Conservation (phyloP, 1,140 invertebrate species). For the Paracyclopina nana region DNA sequence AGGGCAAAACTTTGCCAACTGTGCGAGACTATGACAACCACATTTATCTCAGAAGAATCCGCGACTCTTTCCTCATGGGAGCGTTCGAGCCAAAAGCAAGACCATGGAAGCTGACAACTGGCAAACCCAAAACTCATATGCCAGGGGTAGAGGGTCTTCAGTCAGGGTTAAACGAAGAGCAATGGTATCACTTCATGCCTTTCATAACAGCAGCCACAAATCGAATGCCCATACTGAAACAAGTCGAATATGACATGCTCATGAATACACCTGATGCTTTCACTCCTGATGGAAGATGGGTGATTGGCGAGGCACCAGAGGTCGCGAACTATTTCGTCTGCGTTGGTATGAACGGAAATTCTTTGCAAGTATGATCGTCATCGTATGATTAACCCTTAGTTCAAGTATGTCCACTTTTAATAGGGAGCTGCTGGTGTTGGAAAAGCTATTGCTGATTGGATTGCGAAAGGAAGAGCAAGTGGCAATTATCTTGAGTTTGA, state of each 20-base stretch:
- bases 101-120: slow-evolving; percentile 21
- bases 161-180: slow-evolving; percentile 15
- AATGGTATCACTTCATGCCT: slow-evolving; percentile 11
- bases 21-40: slow-evolving; percentile 20
- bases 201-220: slow-evolving; percentile 6
- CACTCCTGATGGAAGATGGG: slow-evolving; percentile 46
- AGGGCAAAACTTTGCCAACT: slow-evolving; percentile 29
- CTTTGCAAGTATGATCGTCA: slow-evolving; percentile 3
- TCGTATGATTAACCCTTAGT: background rate
- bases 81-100: slow-evolving; percentile 32
- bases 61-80: slow-evolving; percentile 29
- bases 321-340: slow-evolving; percentile 72
- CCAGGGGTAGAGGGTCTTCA: background rate
- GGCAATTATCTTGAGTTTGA: slow-evolving; percentile 77
- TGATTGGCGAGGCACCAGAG: slow-evolving; percentile 23
- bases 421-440: slow-evolving; percentile 22
- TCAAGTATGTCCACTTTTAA: no score
- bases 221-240: slow-evolving; percentile 14
- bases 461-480: slow-evolving; percentile 56
- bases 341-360: slow-evolving; percentile 74
- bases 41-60: slow-evolving; percentile 30
- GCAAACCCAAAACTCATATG: background rate
- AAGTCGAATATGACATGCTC: slow-evolving; percentile 40
- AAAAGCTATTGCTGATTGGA: slow-evolving; percentile 67
- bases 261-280: slow-evolving; percentile 80